Evolutionary conservation across 2,888 invertebrate species (phyloP).

Genomic region (Nymphalis urticae): DNA sequence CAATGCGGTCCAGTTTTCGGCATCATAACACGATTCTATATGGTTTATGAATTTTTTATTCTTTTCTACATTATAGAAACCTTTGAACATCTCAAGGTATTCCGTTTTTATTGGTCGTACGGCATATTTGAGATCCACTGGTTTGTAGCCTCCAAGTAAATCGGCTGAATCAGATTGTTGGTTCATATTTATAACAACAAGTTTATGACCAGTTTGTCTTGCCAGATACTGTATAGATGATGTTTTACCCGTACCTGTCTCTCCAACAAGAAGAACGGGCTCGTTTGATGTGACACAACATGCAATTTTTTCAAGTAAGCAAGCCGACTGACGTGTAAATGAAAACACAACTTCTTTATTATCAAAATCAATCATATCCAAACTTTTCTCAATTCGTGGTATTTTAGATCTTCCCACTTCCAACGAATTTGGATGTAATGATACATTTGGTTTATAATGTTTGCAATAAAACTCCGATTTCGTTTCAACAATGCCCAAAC

Average conservation of each 20-base stretch:
- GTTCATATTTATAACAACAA: slow-evolving; percentile 98
- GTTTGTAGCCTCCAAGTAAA: slow-evolving; percentile 97
- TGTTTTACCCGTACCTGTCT: slow-evolving; percentile 99
- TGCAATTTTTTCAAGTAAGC: slow-evolving; percentile 93
- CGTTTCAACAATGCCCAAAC: slow-evolving; percentile 90
- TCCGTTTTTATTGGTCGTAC: slow-evolving; percentile 90
- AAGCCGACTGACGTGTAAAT: slow-evolving; percentile 90
- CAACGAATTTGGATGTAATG: slow-evolving; percentile 80
- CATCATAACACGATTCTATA: slow-evolving; percentile 88
- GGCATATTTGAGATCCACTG: slow-evolving; percentile 93
- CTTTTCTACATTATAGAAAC: slow-evolving; percentile 87
- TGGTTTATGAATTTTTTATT: slow-evolving; percentile 92
- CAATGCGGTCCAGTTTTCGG: slow-evolving; percentile 87
- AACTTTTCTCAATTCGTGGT: slow-evolving; percentile 64
- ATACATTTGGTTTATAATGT: slow-evolving; percentile 89
- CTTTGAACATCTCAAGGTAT: slow-evolving; percentile 90
- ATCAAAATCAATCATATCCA: slow-evolving; percentile 65
- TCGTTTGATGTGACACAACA: slow-evolving; percentile 91
- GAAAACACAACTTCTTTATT: slow-evolving; percentile 85
- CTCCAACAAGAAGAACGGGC: slow-evolving; percentile 96
- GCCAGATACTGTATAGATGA: slow-evolving; percentile 96
- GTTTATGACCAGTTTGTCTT: slow-evolving; percentile 89
- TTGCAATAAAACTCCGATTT: slow-evolving; percentile 91
- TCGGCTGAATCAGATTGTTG: slow-evolving; percentile 99
- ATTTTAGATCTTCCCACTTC: slow-evolving; percentile 87